Evolutionary conservation across 2,888 invertebrate genomes (phyloP).

Genomic region (Celastrina argiolus): DNA sequence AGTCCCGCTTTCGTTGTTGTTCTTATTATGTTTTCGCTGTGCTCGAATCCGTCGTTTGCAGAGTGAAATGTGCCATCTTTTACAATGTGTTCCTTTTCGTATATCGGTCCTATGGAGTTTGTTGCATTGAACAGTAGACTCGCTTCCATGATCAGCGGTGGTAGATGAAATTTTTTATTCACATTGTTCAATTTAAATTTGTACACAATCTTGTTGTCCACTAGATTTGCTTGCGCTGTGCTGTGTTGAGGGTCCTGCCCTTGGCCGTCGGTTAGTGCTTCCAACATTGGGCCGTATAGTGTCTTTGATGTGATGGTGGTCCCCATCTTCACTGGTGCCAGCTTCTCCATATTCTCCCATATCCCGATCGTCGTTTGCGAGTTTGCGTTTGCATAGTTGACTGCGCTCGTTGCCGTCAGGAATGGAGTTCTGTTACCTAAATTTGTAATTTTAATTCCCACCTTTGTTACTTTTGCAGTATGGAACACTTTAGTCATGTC

Average conservation of each 20-base stretch:
- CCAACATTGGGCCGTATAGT: background rate
- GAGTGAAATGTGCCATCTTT: background rate
- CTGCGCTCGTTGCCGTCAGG: background rate
- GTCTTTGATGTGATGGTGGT: background rate
- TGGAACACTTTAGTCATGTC: background rate
- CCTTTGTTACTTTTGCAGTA: background rate
- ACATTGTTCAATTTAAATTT: background rate
- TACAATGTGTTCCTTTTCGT: background rate
- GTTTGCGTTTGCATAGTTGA: background rate
- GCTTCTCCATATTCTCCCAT: background rate
- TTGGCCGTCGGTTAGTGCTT: background rate
- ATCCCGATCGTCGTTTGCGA: background rate
- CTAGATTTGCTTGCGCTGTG: background rate
- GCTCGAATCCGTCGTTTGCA: background rate
- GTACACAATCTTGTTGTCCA: background rate
- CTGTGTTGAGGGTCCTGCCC: background rate
- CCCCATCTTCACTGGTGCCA: background rate
- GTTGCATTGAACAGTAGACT: background rate
- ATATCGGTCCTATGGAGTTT: background rate
- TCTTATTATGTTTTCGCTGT: background rate
- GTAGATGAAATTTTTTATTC: background rate
- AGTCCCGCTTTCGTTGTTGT: background rate
- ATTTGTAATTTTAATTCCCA: background rate
- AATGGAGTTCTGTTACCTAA: background rate
- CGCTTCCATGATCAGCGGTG: background rate